Percentiles rank a stretch among this genome's conserved stretches.
Evolutionary conservation across 1,140 invertebrate genomes (phyloP).

Genomic region (Drosophila nebulosa): DNA sequence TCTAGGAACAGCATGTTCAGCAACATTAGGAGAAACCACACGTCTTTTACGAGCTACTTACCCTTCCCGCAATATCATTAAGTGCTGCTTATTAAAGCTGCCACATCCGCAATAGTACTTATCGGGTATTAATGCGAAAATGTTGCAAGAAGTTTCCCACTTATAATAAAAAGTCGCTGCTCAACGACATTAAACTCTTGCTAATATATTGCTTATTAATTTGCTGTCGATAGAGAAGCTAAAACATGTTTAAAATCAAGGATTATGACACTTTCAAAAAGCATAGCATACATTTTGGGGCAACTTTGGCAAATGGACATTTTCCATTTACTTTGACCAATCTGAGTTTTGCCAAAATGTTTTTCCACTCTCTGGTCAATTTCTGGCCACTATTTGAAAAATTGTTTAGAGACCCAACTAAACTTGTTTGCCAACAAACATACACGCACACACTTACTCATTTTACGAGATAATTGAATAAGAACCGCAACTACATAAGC

Average conservation of each 20-base stretch:
- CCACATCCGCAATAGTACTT: too few species aligned
- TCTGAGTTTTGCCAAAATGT: neutral
- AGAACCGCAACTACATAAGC: slow-evolving; percentile 45
- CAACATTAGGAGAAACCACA: too few species aligned
- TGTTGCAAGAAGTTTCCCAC: too few species aligned
- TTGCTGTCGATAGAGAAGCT: too few species aligned
- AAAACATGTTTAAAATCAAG: neutral
- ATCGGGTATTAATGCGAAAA: too few species aligned
- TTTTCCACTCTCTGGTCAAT: neutral
- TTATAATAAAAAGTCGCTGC: too few species aligned
- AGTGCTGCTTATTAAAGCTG: too few species aligned
- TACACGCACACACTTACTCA: slow-evolving; percentile 1
- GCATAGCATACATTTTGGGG: neutral
- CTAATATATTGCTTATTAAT: too few species aligned
- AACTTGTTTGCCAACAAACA: slow-evolving; percentile 4
- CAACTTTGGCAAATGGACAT: neutral
- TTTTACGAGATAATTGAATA: slow-evolving; percentile 56
- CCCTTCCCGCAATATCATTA: too few species aligned
- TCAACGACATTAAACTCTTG: too few species aligned
- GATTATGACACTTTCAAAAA: neutral
- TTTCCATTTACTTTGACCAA: neutral
- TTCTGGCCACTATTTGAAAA: neutral
- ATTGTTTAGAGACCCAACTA: neutral
- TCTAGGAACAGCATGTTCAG: too few species aligned
- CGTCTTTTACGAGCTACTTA: too few species aligned